phyloP scores from a whole-genome alignment of 2,113 vertebrate species.

The Hippocampus mohnikei region DNA sequence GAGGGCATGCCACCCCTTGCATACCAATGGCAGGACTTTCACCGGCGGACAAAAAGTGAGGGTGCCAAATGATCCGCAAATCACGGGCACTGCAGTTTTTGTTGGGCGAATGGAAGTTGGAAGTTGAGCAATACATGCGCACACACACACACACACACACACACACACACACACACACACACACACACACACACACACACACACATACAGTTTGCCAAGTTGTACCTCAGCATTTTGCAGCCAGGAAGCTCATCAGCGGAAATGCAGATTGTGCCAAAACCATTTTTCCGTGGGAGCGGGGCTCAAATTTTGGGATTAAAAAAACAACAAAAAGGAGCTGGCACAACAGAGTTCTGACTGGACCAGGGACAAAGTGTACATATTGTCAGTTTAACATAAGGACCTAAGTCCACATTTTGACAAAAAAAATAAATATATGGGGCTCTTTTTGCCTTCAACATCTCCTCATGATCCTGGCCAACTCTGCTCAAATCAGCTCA shows the following conservation, averaged over 20 bases:
- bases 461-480: no score
- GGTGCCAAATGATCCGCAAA: constrained; percentile 10
- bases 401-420: no score
- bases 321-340: constrained; percentile 23
- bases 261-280: constrained; percentile 60
- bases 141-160: constrained; percentile 13
- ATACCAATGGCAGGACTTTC: constrained; percentile 61
- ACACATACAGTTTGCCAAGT: constrained; percentile 31
- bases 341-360: constrained; percentile 9
- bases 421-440: no score
- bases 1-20: constrained; percentile 51
- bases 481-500: no score
- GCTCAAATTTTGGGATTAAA: constrained; percentile 40
- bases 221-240: constrained; percentile 37
- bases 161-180: not conserved
- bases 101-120: constrained; percentile 37
- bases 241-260: constrained; percentile 64
- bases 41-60: constrained; percentile 30
- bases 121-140: constrained; percentile 13
- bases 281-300: constrained; percentile 55
- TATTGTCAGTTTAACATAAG: no score
- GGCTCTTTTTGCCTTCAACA: no score
- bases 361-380: not conserved
- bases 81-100: constrained; percentile 27
- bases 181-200: constrained; percentile 13